Percentiles rank a stretch among this genome's conserved stretches.
Conservation (phyloP, 2,797 vertebrate genomes). For the Tapirus indicus region DNA sequence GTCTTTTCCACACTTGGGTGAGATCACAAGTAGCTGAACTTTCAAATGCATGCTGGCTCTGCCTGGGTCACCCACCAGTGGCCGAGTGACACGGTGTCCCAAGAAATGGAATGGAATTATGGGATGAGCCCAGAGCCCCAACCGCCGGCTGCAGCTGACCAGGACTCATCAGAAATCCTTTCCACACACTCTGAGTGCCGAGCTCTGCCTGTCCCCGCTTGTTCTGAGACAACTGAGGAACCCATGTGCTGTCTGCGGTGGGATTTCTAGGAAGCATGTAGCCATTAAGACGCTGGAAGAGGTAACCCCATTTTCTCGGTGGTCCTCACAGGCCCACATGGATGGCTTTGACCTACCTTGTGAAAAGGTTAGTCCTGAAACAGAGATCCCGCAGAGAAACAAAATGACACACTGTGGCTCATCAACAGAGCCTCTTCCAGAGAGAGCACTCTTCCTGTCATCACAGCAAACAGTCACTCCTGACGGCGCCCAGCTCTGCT, state of each 20-base stretch:
- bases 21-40: background rate
- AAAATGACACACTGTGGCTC: too few species aligned
- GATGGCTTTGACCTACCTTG: background rate
- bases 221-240: background rate
- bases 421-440: background rate
- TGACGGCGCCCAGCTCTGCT: background rate
- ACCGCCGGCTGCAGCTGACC: background rate
- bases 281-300: background rate
- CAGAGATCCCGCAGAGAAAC: background rate
- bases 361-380: background rate
- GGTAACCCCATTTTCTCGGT: background rate
- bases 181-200: rapidly evolving
- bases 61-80: background rate
- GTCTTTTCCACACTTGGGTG: background rate
- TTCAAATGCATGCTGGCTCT: background rate
- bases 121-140: background rate
- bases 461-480: background rate
- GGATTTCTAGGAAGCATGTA: background rate
- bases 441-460: background rate
- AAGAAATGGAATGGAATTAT: background rate
- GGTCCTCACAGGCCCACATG: background rate
- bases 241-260: background rate
- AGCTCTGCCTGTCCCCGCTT: background rate
- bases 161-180: background rate
- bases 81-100: background rate